Base-by-base conservation (phyloP, 2,797 vertebrate genomes). In the Lithobates pipiens region DNA sequence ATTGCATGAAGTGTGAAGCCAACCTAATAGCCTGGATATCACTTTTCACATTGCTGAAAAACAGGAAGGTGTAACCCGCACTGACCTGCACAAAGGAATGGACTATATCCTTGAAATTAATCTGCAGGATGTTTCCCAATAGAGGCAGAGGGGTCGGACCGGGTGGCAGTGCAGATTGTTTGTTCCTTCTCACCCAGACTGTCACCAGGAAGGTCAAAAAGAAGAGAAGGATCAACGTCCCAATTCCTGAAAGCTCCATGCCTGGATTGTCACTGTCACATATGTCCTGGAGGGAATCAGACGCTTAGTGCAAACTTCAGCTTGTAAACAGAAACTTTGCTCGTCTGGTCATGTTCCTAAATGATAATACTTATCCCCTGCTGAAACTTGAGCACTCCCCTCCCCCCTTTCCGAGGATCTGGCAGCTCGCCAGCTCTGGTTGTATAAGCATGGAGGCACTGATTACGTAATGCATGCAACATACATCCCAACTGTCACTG, bases 91-190 rank as follows among this genome's bases (percentile, higher is more conserved):
- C 68, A 72, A 80, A 80, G 21, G 50, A 44, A 0, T 72, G 46
- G 46, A 80, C 68, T 36, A 80, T 16, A 50, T 80, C 68, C 68
- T 61, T 57, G 68, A 80, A 80, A 72, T 80, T 10, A 6, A 80
- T 80, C 23, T 80, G 78, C 3, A 80, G 68, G 10, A 61, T n/a
- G 70, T 80, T 80, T 15, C 78, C 78, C 21, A 80, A 11, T 11
- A 80, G 21, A 80, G 78, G 78, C 1, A 80, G 23, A 5, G 78
- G 68, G 16, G 68, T 71, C 10, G 78, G 78, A 36, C 78, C 78
- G 8, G 78, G 68, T 0, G 78, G 78, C 11, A 50, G n/a, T 1
- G 5, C 50, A 0, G 46, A 34, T 72, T 61, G 46, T 61, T 46
- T 11, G 54, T 36, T 72, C 4, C 13, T 80, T 50, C 32, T 72